Evolutionary conservation across 2,113 vertebrate genomes (phyloP).

Genomic region (Aix galericulata): DNA sequence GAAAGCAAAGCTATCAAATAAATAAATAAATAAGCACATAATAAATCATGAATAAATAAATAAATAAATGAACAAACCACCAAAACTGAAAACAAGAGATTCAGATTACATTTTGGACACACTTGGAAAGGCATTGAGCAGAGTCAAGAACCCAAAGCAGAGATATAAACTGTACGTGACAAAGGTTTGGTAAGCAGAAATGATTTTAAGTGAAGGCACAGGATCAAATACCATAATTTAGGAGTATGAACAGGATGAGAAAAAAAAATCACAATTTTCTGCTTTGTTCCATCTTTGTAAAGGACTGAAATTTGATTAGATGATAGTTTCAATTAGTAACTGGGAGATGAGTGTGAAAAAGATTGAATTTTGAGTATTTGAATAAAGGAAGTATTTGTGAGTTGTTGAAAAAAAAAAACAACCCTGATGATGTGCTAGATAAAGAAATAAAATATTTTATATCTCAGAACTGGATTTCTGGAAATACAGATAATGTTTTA

Average conservation of each 20-base stretch:
- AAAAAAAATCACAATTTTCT: not conserved
- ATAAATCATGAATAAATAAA: not conserved
- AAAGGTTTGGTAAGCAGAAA: conserved; percentile 57
- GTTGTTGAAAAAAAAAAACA: not conserved
- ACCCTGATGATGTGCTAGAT: conserved; percentile 58
- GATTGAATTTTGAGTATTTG: conserved; percentile 45
- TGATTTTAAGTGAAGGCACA: not conserved
- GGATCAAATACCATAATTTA: conserved; percentile 49
- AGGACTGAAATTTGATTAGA: conserved; percentile 34
- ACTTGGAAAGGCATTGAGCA: not conserved
- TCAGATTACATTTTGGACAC: conserved; percentile 27
- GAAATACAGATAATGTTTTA: conserved; percentile 6
- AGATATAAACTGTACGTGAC: conserved; percentile 51
- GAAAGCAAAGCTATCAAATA: conserved; percentile 42
- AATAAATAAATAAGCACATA: not conserved
- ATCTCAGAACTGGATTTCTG: conserved; percentile 60
- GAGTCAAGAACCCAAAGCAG: not conserved
- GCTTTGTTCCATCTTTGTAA: conserved; percentile 35
- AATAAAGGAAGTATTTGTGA: conserved; percentile 33
- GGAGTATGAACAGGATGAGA: conserved; percentile 34
- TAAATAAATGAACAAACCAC: not conserved
- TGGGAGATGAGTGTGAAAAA: not conserved
- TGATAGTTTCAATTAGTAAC: conserved; percentile 25
- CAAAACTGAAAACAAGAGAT: conserved; percentile 14
- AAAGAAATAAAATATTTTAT: conserved; percentile 63